These are phyloP conservation scores for Sphaerophoria taeniata DNA, from an alignment of 2,888 invertebrate species.

Conservation along the genomic window DNA sequence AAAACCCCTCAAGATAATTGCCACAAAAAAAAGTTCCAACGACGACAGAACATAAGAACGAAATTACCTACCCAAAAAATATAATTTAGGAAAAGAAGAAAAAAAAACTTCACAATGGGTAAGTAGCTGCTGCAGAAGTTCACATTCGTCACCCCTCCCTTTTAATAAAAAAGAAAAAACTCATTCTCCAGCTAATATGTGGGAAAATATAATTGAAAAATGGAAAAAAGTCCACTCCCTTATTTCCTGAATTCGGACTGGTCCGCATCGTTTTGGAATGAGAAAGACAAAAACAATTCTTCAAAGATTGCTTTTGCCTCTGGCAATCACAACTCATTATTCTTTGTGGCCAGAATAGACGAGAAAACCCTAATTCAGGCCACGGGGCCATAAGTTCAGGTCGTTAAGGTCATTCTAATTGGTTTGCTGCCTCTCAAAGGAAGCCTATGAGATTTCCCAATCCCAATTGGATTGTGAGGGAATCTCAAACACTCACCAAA, in stretches of 20 bases:
- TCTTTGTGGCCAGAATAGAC: not conserved
- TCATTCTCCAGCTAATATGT: conserved; percentile 49
- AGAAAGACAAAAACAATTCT: conserved; percentile 4
- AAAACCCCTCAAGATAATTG: conserved; percentile 44
- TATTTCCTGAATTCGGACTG: conserved; percentile 73
- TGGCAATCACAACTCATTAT: not conserved
- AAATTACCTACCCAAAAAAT: conserved; percentile 8
- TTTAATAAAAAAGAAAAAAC: not conserved
- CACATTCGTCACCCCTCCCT: conserved; percentile 42
- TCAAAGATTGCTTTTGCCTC: not conserved
- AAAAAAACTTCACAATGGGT: conserved; percentile 62
- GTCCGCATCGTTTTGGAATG: conserved; percentile 12
- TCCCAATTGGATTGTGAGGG: conserved; percentile 43
- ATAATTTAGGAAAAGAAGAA: not conserved
- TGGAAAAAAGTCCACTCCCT: conserved; percentile 79
- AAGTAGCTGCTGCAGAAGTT: conserved; percentile 55
- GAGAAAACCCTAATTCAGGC: conserved; percentile 9
- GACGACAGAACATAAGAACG: not conserved
- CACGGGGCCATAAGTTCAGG: conserved; percentile 60
- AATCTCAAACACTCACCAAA: conserved; percentile 4
- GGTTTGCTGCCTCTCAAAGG: conserved; percentile 13
- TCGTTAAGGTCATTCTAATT: conserved; percentile 70
- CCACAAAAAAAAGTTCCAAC: conserved; percentile 43
- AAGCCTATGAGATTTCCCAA: not conserved
- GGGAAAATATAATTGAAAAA: conserved; percentile 63